Evolutionary conservation across 2,797 vertebrate genomes (phyloP), one percentile per base, ranked within the genome.

Genomic region (Nyctibius grandis): DNA sequence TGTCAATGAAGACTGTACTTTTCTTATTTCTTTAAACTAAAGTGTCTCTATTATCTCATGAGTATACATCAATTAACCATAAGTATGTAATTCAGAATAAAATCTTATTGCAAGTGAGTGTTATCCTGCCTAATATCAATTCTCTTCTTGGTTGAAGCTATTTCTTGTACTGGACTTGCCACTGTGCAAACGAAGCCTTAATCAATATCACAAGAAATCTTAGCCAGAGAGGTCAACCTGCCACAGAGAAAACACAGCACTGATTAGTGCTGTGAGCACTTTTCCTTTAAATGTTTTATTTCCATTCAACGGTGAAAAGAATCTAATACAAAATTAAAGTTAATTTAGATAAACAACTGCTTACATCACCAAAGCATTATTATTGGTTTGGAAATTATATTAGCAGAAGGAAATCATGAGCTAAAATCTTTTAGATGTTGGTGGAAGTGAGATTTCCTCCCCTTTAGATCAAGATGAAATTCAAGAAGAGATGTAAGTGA

Each of bases 141-240:
- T 73, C 38, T 74, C 17, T 36, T 79, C 60, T 56, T 78, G 31
- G 38, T 48, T 76, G 53, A 82, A 94, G 22, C 19, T 89, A 5
- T 87, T 95, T 81, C 40, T 70, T 75, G 15, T 90, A 23, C 60
- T 63, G 19, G 28, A 12, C 25, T 82, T 86, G 25, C n/a, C 20
- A 29, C 40, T 91, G 33, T 78, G 80, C 42, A 91, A 95, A 74
- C 50, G 67, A 57, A 47, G 20, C 70, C 75, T 69, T 86, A 75
- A 91, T 96, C 80, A 53, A 93, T 94, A 85, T 19, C 18, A 60
- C n/a, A 69, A 51, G 86, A 91, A 80, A 68, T 72, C 64, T 83
- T 69, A 83, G 22, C 42, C 47, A 75, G 61, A 84, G 34, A 79
- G 50, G 45, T 93, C 72, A 92, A 19, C 13, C 13, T 50, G 25